Evolutionary conservation across 2,113 vertebrate genomes (phyloP).

Genomic region (Neoarius graeffei): DNA sequence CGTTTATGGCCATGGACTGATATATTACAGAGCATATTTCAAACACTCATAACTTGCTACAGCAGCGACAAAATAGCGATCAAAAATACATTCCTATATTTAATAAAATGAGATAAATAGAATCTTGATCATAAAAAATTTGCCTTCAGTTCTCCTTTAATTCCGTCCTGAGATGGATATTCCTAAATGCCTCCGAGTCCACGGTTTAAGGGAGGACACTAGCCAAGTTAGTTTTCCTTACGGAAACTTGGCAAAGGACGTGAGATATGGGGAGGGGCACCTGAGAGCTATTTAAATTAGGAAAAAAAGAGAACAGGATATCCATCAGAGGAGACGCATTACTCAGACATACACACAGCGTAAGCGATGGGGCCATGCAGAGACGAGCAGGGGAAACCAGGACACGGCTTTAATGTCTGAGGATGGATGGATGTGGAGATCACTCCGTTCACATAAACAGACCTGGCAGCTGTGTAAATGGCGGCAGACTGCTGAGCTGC

Average conservation of each 20-base stretch:
- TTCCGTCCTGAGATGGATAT: background rate
- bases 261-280: conserved; percentile 8
- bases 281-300: conserved; percentile 14
- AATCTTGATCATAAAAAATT: no score
- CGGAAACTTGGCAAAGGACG: background rate
- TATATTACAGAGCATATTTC: no score
- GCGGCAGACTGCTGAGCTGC: conserved; percentile 24
- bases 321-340: conserved; percentile 39
- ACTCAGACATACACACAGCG: background rate
- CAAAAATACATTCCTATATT: no score
- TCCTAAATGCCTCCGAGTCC: background rate
- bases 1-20: no score
- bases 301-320: conserved; percentile 13
- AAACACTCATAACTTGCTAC: no score
- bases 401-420: conserved; percentile 33
- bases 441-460: conserved; percentile 24
- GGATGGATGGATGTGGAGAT: conserved; percentile 24
- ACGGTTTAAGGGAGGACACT: background rate
- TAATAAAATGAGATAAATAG: no score
- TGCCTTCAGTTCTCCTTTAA: no score
- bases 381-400: conserved; percentile 38
- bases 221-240: background rate
- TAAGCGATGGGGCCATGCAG: conserved; percentile 19
- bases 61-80: no score
- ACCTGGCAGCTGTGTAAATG: conserved; percentile 31